Evolutionary conservation across 2,888 invertebrate genomes (phyloP), one percentile per base, ranked within the genome.

Genomic region (Laspeyria flexula): DNA sequence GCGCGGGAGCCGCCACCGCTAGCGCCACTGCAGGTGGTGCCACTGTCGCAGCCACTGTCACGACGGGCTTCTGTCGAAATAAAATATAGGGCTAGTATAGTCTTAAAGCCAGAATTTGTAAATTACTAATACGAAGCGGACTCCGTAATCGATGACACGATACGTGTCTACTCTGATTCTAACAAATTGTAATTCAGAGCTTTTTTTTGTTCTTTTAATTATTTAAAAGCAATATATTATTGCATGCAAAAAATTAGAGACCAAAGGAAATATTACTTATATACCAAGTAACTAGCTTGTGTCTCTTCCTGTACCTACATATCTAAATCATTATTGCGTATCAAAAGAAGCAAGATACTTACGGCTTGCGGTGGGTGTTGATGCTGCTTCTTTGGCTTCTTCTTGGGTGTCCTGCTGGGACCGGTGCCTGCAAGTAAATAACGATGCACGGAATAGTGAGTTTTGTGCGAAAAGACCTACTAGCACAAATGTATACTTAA

Each of bases 381-480:
- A 10, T 77, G 63, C 59, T 83, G 83, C 64, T 90, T 92, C 76
- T 90, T 92, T 27, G 77, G 63, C 81, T 91, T 91, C 81, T 91
- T 91, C 79, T 91, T 91, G 11, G 87, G 85, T 35, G 88, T 87
- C 72, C 88, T 84, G 46, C 85, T 85, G 13, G 83, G 75, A 34
- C 81, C 85, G 18, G 85, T 79, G 58, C 90, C 90, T 88, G 86
- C 30, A 87, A 88, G 56, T 21, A 68, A 55, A 47, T 29, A 50
- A 57, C 10, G 13, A 53, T 44, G 47, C 58, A 55, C 42, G 52
- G 53, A 44, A 51, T 49, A 38, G 55, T 53, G 31, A 34, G 31
- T 9, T 29, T 9, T 46, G 31, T n/a, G 9, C 1, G 3, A 25
- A n/a, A 25, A 42, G 35, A 54, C 42, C 45, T 47, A 53, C 40